These are phyloP conservation scores for Patiria pectinifera DNA, from an alignment of 53 echinoderm and acorn worm species.

Conservation along the genomic window DNA sequence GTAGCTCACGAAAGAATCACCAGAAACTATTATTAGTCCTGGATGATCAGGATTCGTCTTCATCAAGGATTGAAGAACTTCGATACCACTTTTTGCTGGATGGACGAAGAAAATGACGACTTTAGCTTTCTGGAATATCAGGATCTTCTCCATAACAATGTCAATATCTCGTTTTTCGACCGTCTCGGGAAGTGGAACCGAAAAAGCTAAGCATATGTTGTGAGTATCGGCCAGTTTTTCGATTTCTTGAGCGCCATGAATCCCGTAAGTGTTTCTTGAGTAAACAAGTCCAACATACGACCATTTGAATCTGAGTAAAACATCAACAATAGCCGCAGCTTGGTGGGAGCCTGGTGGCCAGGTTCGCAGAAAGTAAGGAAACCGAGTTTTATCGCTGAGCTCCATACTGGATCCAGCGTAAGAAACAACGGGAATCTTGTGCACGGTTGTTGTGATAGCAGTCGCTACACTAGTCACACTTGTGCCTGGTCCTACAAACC, in stretches of 20 bases:
- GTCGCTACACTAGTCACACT: constrained; percentile 35
- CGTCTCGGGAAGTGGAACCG: constrained; percentile 1
- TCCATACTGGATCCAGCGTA: constrained; percentile 35
- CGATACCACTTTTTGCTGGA: background rate
- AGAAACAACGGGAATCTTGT: constrained; percentile 50
- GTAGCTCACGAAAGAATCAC: background rate
- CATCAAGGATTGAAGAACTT: background rate
- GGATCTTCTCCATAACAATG: background rate
- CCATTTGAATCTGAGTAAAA: constrained; percentile 46
- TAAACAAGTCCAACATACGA: constrained; percentile 23
- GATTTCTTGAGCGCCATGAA: constrained; percentile 40
- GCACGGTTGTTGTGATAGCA: constrained; percentile 16
- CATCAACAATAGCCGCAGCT: constrained; percentile 37
- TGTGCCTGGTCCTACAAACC: constrained; percentile 27
- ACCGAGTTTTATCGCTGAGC: constrained; percentile 38
- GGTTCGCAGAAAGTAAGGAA: constrained; percentile 43
- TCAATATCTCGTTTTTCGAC: background rate
- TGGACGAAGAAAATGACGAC: background rate
- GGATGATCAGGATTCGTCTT: background rate
- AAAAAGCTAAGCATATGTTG: constrained; percentile 50
- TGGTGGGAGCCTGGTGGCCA: constrained; percentile 22
- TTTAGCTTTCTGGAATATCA: background rate
- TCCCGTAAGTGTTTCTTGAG: constrained; percentile 23
- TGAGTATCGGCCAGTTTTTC: constrained; percentile 10
- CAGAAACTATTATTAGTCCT: background rate